Base-by-base conservation (phyloP, 1,140 invertebrate genomes). In the Harpegnathos saltator region DNA sequence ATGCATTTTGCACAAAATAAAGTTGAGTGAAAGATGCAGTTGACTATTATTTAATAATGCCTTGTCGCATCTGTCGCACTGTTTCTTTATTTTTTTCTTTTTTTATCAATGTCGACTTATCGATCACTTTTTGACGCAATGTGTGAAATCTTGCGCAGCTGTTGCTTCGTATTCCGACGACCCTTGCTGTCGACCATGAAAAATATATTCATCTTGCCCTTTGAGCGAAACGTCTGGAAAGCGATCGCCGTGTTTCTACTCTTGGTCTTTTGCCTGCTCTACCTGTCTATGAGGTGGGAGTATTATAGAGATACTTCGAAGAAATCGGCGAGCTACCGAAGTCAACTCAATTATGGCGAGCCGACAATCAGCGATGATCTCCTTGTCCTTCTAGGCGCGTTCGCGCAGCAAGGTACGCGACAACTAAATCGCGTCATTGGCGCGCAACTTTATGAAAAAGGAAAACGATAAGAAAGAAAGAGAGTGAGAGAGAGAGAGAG, bases 141-240 rank as follows among this genome's bases (percentile, higher is more conserved):
- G 3, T 12, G 22, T 77, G 38, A 75, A 38, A 50, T 26, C 66
- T 38, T 68, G 1, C 17, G 11, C 29, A 93, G 95, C 56, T 95
- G 95, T 0, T 95, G 95, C 83, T 96, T 96, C 89, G 94, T 97
- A 17, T 96, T 97, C 85, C 94, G 95, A 52, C 95, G 95, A 90
- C 96, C 96, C 2, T 95, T 96, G 86, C 89, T 97, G 14, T 96
- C 96, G 0, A 96, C 95, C 83, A 94, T 96, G 26, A 95, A 94
- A 69, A 96, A 96, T 89, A 94, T 96, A 26, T 97, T 96, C 84
- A 87, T 94, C 14, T 84, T 96, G 56, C 96, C 96, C 0, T 97
- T 97, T 88, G 91, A 95, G 66, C 91, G 84, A 4, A 91, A 92
- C 1, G 95, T 96, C 1, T 97, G 96, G 96, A 90, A 95, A 29